phyloP scores from a whole-genome alignment of 2,113 vertebrate species.

The Ptychochromis oligacanthus region DNA sequence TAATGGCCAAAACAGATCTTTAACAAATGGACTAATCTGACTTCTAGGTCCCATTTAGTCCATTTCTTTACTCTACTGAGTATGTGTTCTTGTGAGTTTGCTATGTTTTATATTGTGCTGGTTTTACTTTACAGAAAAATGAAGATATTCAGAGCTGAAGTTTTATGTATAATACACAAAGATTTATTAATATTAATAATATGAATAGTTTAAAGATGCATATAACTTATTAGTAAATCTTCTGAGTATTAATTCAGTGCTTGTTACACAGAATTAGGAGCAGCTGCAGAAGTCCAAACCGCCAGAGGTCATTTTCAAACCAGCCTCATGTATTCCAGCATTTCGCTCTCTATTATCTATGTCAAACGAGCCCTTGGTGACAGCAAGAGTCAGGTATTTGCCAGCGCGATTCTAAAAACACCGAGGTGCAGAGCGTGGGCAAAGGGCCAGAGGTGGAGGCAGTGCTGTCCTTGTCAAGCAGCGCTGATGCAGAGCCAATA shows the following conservation, averaged over 20 bases:
- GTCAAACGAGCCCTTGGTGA: constrained; percentile 1
- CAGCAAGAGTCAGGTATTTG: neutral
- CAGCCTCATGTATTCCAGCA: neutral
- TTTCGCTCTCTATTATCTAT: neutral
- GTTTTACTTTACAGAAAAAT: neutral
- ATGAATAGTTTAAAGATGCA: neutral
- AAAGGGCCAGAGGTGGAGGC: constrained; percentile 16
- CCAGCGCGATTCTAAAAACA: neutral
- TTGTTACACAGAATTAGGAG: neutral
- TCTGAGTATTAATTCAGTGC: neutral
- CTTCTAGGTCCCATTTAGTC: neutral
- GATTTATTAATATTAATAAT: neutral
- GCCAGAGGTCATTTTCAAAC: neutral
- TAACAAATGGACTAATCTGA: neutral
- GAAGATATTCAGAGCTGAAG: neutral
- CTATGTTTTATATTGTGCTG: neutral
- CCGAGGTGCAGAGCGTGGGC: constrained; percentile 3
- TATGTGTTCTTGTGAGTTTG: neutral
- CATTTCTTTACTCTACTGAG: neutral
- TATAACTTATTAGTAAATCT: neutral
- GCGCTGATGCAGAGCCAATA: neutral
- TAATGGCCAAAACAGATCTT: neutral
- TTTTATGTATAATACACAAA: neutral
- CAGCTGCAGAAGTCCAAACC: neutral
- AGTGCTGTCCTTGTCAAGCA: constrained; percentile 18